A percentile compares a stretch with the other conserved stretches of the same genome.
Evolutionary conservation across 2,888 invertebrate species (phyloP).

Genomic region (Amiota minor): DNA sequence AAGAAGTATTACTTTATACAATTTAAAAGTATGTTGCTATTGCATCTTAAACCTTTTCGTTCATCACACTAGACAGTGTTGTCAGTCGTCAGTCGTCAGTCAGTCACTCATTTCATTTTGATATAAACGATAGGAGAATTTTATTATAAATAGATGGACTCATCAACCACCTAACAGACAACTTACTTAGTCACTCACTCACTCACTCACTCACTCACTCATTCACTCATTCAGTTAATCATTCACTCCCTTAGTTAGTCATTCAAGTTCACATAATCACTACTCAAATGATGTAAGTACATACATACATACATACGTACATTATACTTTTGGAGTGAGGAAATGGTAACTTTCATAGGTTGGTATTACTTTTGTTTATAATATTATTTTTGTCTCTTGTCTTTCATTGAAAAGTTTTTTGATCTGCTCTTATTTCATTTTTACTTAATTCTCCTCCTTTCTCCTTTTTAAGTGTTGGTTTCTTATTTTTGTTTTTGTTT

Average conservation of each 20-base stretch:
- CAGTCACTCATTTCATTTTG: background rate
- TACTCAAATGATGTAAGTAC: background rate
- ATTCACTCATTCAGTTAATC: background rate
- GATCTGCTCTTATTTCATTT: background rate
- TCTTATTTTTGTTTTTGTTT: background rate
- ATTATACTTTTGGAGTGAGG: no score
- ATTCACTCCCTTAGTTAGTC: background rate
- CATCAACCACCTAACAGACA: background rate
- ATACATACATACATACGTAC: no score
- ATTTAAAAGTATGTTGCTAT: constrained; percentile 2
- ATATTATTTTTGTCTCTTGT: constrained; percentile 18
- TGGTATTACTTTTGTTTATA: constrained; percentile 2
- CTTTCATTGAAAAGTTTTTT: constrained; percentile 34
- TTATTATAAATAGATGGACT: background rate
- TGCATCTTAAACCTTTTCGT: background rate
- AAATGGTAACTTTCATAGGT: background rate
- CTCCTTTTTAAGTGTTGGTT: no score
- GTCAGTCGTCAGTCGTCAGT: background rate
- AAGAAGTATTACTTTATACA: background rate
- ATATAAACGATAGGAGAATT: background rate
- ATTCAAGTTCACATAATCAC: constrained; percentile 26
- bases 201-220: background rate
- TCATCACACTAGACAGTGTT: background rate
- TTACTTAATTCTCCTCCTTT: background rate
- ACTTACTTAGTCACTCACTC: constrained; percentile 6